phyloP scores from a whole-genome alignment of 2,888 invertebrate species.

The Gymnoscelis rufifasciata region DNA sequence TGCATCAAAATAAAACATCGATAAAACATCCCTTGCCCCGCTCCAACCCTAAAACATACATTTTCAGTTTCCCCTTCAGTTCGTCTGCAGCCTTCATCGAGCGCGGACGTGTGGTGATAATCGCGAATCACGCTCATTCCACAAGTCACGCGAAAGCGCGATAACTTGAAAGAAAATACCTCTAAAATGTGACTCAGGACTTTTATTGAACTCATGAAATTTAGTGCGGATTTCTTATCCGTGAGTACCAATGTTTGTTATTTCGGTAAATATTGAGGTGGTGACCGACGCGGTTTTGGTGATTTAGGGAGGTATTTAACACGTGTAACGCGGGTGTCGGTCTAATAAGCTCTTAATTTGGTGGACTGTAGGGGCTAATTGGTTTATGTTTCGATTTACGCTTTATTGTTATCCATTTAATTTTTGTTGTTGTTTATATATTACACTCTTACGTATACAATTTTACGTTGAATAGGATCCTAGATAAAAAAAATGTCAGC shows the following conservation, averaged over 20 bases:
- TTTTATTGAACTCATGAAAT: conserved; percentile 19
- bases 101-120: conserved; percentile 27
- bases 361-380: conserved; percentile 9
- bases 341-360: conserved; percentile 15
- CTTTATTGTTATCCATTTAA: conserved; percentile 12
- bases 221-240: conserved; percentile 16
- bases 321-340: conserved; percentile 6
- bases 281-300: conserved; percentile 9
- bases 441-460: too few relatives aligned
- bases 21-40: conserved; percentile 31
- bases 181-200: conserved; percentile 28
- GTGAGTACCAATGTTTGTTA: too few relatives aligned
- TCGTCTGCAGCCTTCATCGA: conserved; percentile 40
- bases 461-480: neutral
- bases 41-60: conserved; percentile 49
- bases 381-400: conserved; percentile 16
- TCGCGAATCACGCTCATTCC: conserved; percentile 21
- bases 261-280: neutral
- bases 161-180: conserved; percentile 27
- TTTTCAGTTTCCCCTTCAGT: conserved; percentile 61
- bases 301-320: conserved; percentile 17
- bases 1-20: conserved; percentile 7
- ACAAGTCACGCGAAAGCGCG: conserved; percentile 27
- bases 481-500: too few relatives aligned
- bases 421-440: too few relatives aligned